phyloP scores from a whole-genome alignment of 2,113 vertebrate species.

The Urocolius indicus region DNA sequence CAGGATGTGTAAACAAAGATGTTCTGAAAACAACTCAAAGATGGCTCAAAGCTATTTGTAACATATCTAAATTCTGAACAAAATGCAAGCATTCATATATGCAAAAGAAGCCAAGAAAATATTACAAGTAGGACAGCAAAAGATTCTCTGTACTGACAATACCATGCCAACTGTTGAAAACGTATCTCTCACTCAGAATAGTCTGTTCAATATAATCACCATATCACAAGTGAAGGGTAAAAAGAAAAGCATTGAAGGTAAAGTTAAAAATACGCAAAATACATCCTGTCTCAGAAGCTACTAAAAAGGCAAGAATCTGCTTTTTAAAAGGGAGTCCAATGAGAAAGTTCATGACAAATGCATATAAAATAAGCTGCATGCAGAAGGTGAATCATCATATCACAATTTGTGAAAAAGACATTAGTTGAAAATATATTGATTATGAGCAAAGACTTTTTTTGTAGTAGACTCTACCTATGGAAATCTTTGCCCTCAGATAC shows the following conservation, averaged over 20 bases:
- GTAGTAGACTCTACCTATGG: background rate
- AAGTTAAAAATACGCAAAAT: background rate
- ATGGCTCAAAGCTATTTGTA: background rate
- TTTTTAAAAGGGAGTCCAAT: background rate
- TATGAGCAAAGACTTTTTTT: background rate
- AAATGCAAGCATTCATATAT: background rate
- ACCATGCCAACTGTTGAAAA: background rate
- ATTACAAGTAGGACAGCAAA: background rate
- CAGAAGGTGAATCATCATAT: background rate
- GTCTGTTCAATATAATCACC: background rate
- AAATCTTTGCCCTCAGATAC: background rate
- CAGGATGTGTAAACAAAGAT: background rate
- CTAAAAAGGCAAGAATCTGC: background rate
- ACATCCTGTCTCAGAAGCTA: background rate
- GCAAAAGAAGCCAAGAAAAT: background rate
- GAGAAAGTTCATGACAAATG: background rate
- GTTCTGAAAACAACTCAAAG: background rate
- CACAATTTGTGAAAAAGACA: fast-evolving
- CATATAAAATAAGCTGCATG: background rate
- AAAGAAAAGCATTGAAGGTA: background rate
- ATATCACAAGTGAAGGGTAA: background rate
- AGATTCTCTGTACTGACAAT: background rate
- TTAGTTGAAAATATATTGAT: background rate
- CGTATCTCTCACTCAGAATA: background rate
- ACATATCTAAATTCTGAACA: background rate